Base-by-base conservation (phyloP, 2,888 invertebrate species). In the Macrostomum cliftonense region DNA sequence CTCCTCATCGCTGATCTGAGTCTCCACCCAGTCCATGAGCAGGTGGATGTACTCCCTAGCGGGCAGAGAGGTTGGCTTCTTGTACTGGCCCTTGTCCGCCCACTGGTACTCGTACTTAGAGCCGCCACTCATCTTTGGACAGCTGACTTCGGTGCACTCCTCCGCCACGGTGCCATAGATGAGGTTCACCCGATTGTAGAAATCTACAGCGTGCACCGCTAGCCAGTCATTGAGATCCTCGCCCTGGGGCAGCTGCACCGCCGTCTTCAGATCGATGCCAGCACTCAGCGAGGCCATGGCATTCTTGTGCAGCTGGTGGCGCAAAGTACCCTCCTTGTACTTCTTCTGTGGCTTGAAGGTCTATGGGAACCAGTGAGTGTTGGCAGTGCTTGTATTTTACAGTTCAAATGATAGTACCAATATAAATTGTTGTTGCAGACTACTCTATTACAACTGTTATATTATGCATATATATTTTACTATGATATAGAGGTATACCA, bases 131-230 rank as follows among this genome's bases (percentile, higher is more conserved):
- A 88, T 88, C 1, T 82, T 82, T 0, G 87, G 85, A 64, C 87
- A 88, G 1, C 81, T 77, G 52, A 78, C 76, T 54, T 79, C 79
- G 39, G 81, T 83, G 65, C 88, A 88, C 63, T 79, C 82, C 62
- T 70, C 64, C 65, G 79, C 80, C 37, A 86, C 79, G 0, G 85
- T 86, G 11, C 87, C 87, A 71, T 88, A 88, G 57, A 88, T 82
- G 42, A 88, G 72, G 71, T 88, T 88, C 57, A 88, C 85, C 61
- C 88, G 77, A 68, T 88, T 88, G 71, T 88, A 88, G 67, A 88
- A 88, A 65, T 88, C 87, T 37, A 88, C 87, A 58, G 87, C 86
- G 72, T 88, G 87, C 4, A 88, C 87, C 14, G 87, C 87, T 39
- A 86, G 76, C 88, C 88, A 88, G 67, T 88, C 88, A 61, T 84